Percentiles rank a stretch among this genome's conserved stretches.
These are phyloP conservation scores for Heliornis fulica DNA, from an alignment of 2,113 vertebrate genomes.

Conservation along the genomic window DNA sequence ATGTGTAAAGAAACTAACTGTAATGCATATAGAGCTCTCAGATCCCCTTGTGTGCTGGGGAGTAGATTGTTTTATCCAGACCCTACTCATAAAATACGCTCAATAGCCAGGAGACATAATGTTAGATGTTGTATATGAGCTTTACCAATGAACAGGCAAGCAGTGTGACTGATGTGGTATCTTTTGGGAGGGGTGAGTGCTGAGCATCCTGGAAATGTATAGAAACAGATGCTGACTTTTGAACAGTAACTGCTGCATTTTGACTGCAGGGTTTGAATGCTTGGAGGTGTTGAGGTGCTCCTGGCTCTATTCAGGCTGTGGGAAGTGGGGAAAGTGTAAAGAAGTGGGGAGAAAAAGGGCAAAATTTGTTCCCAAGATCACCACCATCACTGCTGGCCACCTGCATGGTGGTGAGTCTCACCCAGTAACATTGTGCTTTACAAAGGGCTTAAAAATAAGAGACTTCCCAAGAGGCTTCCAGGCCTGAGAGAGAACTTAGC, in stretches of 20 bases:
- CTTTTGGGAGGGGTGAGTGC: background rate
- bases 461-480: background rate
- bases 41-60: background rate
- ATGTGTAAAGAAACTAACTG: background rate
- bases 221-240: background rate
- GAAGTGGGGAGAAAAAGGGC: background rate
- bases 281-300: background rate
- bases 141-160: background rate
- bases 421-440: background rate
- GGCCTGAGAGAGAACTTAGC: background rate
- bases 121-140: background rate
- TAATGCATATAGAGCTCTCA: background rate
- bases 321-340: background rate
- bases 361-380: background rate
- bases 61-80: background rate
- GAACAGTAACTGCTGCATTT: background rate
- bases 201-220: background rate
- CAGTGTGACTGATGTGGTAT: too few relatives aligned
- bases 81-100: background rate
- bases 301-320: background rate
- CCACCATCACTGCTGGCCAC: accelerated
- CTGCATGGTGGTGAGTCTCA: background rate
- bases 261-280: background rate
- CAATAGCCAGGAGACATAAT: background rate
- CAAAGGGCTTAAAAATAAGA: background rate